Percentiles rank a stretch among this genome's conserved stretches.
Evolutionary conservation across 2,888 invertebrate species (phyloP).

Genomic region (Troides helena): DNA sequence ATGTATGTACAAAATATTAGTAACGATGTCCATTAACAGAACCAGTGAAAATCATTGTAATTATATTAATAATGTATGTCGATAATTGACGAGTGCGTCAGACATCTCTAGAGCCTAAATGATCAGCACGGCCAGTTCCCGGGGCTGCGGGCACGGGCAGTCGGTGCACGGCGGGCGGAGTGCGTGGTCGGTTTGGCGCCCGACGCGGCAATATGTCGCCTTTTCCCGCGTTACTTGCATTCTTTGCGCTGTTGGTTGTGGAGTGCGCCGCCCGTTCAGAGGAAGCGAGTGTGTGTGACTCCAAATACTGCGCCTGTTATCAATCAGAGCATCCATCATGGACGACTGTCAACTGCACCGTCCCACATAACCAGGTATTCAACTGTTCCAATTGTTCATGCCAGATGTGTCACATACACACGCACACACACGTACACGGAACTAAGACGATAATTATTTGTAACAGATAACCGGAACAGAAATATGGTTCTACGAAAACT

Average conservation of each 20-base stretch:
- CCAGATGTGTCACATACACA: slow-evolving; percentile 21
- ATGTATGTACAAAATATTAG: slow-evolving; percentile 2
- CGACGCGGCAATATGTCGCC: slow-evolving; percentile 69
- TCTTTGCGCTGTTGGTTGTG: slow-evolving; percentile 67
- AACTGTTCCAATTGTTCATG: slow-evolving; percentile 32
- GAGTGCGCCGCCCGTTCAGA: slow-evolving; percentile 39
- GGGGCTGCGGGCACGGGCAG: slow-evolving; percentile 42
- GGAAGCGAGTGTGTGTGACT: slow-evolving; percentile 69
- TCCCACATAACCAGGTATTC: slow-evolving; percentile 80
- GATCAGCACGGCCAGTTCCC: slow-evolving; percentile 38
- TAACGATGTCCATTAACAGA: slow-evolving; percentile 33
- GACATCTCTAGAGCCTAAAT: slow-evolving; percentile 53
- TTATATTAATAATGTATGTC: slow-evolving; percentile 61
- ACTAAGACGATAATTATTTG: neutral
- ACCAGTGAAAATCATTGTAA: slow-evolving; percentile 29
- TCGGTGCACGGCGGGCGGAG: slow-evolving; percentile 59
- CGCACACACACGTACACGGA: neutral
- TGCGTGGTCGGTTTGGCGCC: slow-evolving; percentile 58
- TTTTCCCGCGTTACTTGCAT: slow-evolving; percentile 67
- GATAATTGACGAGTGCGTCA: slow-evolving; percentile 52
- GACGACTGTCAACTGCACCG: slow-evolving; percentile 83
- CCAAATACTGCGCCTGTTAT: slow-evolving; percentile 80
- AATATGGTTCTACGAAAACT: neutral
- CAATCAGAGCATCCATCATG: slow-evolving; percentile 78
- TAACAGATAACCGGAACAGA: slow-evolving; percentile 4